Percentiles rank a stretch among this genome's conserved stretches.
These are phyloP conservation scores for Xenopus petersii DNA, from an alignment of 2,797 vertebrate species.

Conservation along the genomic window DNA sequence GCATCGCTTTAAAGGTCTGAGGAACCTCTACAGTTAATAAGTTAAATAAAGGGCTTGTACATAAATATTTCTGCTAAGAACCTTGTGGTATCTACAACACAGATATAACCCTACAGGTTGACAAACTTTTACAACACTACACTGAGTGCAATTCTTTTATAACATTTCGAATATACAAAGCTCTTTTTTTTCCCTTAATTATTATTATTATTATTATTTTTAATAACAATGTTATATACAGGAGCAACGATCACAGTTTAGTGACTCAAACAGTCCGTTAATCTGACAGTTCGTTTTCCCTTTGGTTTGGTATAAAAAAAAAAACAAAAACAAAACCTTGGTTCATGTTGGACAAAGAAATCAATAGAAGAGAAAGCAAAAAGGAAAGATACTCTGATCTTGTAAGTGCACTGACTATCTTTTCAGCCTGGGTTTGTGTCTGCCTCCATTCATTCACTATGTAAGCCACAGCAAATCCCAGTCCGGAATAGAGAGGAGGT, in stretches of 20 bases:
- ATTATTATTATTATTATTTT: conserved; percentile 66
- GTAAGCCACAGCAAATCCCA: conserved; percentile 26
- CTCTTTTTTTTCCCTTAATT: conserved; percentile 79
- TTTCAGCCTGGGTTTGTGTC: conserved; percentile 51
- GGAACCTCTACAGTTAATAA: conserved; percentile 79
- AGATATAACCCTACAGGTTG: conserved; percentile 86
- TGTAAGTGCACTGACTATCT: conserved; percentile 73
- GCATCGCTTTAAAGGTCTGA: conserved; percentile 72
- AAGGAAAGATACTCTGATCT: conserved; percentile 55
- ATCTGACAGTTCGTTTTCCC: conserved; percentile 83
- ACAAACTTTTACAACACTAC: conserved; percentile 95
- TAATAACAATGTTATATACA: conserved; percentile 91
- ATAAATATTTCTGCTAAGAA: conserved; percentile 97
- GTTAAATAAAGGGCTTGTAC: conserved; percentile 82
- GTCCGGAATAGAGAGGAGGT: background rate
- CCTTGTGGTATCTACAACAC: conserved; percentile 89
- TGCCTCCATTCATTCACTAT: conserved; percentile 50
- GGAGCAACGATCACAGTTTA: conserved; percentile 86
- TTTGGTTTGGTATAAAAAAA: conserved; percentile 79
- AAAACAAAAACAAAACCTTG: conserved; percentile 68
- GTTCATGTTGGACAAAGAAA: conserved; percentile 71
- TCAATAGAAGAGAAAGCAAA: conserved; percentile 58
- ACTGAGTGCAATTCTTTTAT: conserved; percentile 94
- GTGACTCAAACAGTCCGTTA: conserved; percentile 76
- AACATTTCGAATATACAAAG: conserved; percentile 94